Evolutionary conservation across 2,113 vertebrate genomes (phyloP).

Genomic region (Chroicocephalus ridibundus): DNA sequence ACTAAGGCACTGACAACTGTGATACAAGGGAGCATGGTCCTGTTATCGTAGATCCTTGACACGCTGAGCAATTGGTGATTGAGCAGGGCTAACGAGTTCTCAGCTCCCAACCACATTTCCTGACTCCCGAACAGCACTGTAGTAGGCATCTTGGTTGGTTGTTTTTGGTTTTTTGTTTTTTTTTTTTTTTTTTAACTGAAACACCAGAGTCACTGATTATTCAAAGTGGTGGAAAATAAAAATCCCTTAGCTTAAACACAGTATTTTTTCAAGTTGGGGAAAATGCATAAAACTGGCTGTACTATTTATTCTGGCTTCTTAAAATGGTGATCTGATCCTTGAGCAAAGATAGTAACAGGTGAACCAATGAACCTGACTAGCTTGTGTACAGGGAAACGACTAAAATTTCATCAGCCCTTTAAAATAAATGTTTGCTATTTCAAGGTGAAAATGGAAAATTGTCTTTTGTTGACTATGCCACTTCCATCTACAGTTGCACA

Average conservation of each 20-base stretch:
- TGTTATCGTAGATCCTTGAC: neutral
- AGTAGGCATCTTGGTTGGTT: neutral
- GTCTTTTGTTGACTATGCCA: neutral
- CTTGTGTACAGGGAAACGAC: neutral
- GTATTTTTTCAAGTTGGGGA: neutral
- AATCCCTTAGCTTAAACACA: neutral
- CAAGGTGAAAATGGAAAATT: neutral
- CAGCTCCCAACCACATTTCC: neutral
- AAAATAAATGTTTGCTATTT: neutral
- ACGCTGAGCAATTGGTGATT: neutral
- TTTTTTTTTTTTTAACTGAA: neutral
- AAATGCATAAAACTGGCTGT: neutral
- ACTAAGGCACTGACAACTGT: neutral
- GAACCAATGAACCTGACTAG: neutral
- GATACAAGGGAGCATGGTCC: neutral
- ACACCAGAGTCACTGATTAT: neutral
- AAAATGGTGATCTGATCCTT: neutral
- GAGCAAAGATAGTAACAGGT: neutral
- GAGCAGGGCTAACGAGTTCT: neutral
- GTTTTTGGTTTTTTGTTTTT: no score
- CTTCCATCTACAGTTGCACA: neutral
- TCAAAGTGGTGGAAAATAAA: neutral
- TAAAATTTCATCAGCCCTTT: neutral
- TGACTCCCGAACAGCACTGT: neutral
- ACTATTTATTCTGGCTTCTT: neutral